phyloP scores from a whole-genome alignment of 1,140 invertebrate species.

The Aleiodes sp. region DNA sequence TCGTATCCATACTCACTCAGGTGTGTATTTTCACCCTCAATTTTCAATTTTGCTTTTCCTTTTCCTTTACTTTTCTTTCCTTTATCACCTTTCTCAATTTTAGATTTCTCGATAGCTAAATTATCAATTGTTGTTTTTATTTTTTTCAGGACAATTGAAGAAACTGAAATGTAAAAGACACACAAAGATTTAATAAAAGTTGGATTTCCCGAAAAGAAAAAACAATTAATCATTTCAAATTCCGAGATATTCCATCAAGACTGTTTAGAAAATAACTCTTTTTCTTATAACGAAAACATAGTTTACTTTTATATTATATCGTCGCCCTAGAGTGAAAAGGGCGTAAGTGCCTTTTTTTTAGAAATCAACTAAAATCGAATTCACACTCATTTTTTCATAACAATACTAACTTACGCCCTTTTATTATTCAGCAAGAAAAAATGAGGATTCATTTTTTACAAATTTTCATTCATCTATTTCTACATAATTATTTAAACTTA shows the following conservation, averaged over 20 bases:
- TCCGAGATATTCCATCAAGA: too few species aligned
- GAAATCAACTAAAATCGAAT: too few species aligned
- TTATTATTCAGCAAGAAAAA: too few species aligned
- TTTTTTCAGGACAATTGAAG: constrained; percentile 79
- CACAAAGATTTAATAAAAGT: constrained; percentile 25
- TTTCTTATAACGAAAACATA: constrained; percentile 1
- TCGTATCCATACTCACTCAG: constrained; percentile 66
- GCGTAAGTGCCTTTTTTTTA: too few species aligned
- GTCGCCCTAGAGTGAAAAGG: too few species aligned
- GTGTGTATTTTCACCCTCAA: constrained; percentile 76
- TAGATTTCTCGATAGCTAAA: constrained; percentile 83
- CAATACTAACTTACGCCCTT: too few species aligned
- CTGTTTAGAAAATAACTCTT: constrained; percentile 21
- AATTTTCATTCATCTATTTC: too few species aligned
- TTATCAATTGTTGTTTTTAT: constrained; percentile 82
- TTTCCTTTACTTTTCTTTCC: constrained; percentile 78
- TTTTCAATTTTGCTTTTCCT: constrained; percentile 80
- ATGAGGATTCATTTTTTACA: constrained; percentile 31
- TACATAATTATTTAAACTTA: constrained; percentile 72
- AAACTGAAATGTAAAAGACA: constrained; percentile 66
- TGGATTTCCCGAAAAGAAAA: background rate
- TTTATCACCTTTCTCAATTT: constrained; percentile 79
- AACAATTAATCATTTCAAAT: constrained; percentile 21
- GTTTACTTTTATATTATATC: constrained; percentile 10
- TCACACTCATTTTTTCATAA: too few species aligned